phyloP scores from a whole-genome alignment of 2,113 vertebrate species.

The Siniperca knerii region DNA sequence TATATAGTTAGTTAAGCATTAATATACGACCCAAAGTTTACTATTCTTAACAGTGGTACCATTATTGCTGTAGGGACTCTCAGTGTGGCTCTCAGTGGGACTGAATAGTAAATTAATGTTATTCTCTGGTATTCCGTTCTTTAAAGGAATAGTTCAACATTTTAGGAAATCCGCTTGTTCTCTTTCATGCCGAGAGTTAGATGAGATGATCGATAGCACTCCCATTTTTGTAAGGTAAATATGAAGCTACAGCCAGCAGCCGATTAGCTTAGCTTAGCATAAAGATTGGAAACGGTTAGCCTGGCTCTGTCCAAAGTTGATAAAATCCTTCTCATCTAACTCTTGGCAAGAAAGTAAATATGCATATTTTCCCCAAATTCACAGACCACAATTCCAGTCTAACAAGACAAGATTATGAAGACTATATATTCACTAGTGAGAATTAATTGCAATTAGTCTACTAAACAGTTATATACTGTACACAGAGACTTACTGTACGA shows the following conservation, averaged over 20 bases:
- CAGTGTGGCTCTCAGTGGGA: no score
- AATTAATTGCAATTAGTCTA: background rate
- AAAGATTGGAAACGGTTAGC: background rate
- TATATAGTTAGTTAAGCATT: no score
- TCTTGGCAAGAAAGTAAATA: background rate
- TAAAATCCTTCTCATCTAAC: background rate
- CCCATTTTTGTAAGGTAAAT: no score
- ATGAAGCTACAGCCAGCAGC: background rate
- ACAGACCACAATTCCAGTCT: background rate
- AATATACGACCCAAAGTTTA: no score
- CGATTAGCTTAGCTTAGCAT: background rate
- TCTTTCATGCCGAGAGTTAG: background rate
- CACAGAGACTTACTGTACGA: background rate
- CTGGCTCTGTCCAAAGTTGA: background rate
- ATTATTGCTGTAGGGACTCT: no score
- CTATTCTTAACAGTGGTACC: no score
- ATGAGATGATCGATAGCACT: background rate
- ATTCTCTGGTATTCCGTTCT: background rate
- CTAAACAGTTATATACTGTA: no score
- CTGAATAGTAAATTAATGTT: no score
- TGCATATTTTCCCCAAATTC: rapidly evolving
- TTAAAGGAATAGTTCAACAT: background rate
- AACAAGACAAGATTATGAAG: background rate
- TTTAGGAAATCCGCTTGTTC: background rate
- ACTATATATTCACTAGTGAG: background rate